These are phyloP conservation scores for Ditylenchus dipsaci DNA, from an alignment of 1,140 invertebrate species.

Conservation along the genomic window DNA sequence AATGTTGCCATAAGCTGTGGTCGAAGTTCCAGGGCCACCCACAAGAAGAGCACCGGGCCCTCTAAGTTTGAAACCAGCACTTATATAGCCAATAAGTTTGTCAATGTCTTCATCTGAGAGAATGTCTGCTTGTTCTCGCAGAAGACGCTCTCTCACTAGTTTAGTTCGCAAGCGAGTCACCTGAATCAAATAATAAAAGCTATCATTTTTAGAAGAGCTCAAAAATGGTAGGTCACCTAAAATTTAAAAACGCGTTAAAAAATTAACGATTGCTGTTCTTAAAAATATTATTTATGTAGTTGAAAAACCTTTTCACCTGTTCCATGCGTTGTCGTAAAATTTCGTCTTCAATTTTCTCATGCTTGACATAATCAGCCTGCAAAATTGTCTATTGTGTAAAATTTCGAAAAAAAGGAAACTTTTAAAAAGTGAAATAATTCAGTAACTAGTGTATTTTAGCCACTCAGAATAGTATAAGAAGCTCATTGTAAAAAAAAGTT, in stretches of 20 bases:
- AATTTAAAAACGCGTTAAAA: too few relatives aligned
- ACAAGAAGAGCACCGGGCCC: neutral
- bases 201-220: too few relatives aligned
- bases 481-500: too few relatives aligned
- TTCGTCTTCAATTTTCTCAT: slow-evolving; percentile 30
- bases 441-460: too few relatives aligned
- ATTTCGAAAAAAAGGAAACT: too few relatives aligned
- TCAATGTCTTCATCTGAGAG: slow-evolving; percentile 24
- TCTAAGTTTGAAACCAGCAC: slow-evolving; percentile 13
- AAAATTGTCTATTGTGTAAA: neutral
- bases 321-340: slow-evolving; percentile 28
- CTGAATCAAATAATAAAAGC: neutral
- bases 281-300: too few relatives aligned
- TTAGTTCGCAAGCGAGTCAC: slow-evolving; percentile 16
- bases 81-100: slow-evolving; percentile 19
- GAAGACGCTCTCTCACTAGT: slow-evolving; percentile 12
- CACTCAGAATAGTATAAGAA: too few relatives aligned
- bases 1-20: neutral
- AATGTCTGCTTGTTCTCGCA: slow-evolving; percentile 22
- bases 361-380: slow-evolving; percentile 5
- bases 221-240: too few relatives aligned
- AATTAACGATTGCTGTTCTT: too few relatives aligned
- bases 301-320: slow-evolving; percentile 7
- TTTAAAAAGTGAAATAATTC: too few relatives aligned
- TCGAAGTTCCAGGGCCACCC: neutral